phyloP scores from a whole-genome alignment of 2,888 invertebrate genomes.

The Pyrrhosoma nymphula region DNA sequence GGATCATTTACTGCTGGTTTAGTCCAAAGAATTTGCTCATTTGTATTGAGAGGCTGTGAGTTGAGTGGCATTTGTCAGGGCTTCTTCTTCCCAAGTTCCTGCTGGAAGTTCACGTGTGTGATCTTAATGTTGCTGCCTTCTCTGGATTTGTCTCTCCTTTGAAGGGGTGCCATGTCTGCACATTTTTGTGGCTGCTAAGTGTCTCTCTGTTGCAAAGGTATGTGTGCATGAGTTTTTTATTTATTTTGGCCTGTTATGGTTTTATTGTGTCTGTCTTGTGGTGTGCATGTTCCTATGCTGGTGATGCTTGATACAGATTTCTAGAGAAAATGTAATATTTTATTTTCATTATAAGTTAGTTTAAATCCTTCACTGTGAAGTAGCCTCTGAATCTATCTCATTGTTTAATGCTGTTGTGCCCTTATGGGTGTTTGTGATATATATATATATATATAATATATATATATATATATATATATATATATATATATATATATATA shows the following conservation, averaged over 20 bases:
- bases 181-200: conserved; percentile 49
- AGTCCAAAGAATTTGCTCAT: neutral
- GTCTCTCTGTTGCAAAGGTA: conserved; percentile 57
- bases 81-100: conserved; percentile 40
- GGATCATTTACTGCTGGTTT: neutral
- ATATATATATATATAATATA: too few relatives aligned
- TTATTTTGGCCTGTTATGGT: conserved; percentile 30
- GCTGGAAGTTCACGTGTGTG: conserved; percentile 34
- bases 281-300: conserved; percentile 38
- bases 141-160: conserved; percentile 33
- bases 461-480: too few relatives aligned
- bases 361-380: too few relatives aligned
- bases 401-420: too few relatives aligned
- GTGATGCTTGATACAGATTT: conserved; percentile 67
- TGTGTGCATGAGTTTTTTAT: conserved; percentile 67
- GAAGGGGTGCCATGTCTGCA: conserved; percentile 36
- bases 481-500: too few relatives aligned
- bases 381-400: too few relatives aligned
- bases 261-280: conserved; percentile 55
- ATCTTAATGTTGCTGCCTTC: conserved; percentile 40
- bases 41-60: conserved; percentile 23
- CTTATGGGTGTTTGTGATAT: too few relatives aligned
- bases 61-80: conserved; percentile 35
- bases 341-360: conserved; percentile 68
- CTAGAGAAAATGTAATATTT: conserved; percentile 54